Evolutionary conservation across 2,888 invertebrate species (phyloP).

Genomic region (Dicyrtoma fusca): DNA sequence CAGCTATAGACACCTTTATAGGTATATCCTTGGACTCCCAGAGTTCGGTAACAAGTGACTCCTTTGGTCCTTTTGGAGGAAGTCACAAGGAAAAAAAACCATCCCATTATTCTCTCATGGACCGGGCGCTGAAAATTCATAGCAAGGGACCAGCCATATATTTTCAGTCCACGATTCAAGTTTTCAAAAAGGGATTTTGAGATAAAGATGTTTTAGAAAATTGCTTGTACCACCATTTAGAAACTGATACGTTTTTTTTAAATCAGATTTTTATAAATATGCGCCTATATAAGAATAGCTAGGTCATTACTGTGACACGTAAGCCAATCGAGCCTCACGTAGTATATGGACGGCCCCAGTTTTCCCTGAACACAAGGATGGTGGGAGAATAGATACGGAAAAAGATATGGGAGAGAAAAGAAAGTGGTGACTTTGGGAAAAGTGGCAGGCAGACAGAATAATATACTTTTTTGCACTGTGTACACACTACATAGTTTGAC

Average conservation of each 20-base stretch:
- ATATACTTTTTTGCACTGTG: background rate
- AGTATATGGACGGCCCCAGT: too few relatives aligned
- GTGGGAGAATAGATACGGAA: too few relatives aligned
- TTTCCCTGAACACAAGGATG: too few relatives aligned
- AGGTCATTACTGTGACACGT: too few relatives aligned
- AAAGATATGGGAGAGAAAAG: background rate
- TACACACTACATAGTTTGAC: slow-evolving; percentile 4
- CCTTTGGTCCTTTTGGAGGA: background rate
- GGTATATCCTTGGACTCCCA: background rate
- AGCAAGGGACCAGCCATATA: slow-evolving; percentile 1
- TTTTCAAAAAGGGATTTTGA: too few relatives aligned
- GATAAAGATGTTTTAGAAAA: too few relatives aligned
- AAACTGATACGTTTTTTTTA: too few relatives aligned
- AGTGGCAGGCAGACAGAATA: background rate
- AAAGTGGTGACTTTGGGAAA: background rate
- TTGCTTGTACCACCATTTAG: too few relatives aligned
- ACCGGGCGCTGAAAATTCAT: slow-evolving; percentile 21
- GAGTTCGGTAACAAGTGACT: background rate
- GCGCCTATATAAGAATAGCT: too few relatives aligned
- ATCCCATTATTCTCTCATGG: slow-evolving; percentile 24
- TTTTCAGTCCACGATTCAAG: too few relatives aligned
- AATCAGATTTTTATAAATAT: too few relatives aligned
- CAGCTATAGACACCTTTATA: background rate
- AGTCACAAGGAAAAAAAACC: background rate
- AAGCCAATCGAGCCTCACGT: too few relatives aligned